phyloP scores from a whole-genome alignment of 64 coral and sea anemone genomes.

The Pocillopora damicornis region DNA sequence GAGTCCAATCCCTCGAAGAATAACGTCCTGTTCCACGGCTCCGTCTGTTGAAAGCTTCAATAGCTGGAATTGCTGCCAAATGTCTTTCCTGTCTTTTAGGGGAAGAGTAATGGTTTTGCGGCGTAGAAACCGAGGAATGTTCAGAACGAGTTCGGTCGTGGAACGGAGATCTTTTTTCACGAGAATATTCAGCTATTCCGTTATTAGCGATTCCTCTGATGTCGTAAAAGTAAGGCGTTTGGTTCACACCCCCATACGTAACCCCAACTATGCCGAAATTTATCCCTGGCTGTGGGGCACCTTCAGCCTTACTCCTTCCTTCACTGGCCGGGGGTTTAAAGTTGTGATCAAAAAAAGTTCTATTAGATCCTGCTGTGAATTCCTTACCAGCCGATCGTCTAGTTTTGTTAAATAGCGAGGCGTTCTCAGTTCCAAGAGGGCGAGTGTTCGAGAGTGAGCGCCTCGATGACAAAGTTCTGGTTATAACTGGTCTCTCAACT shows the following conservation, averaged over 20 bases:
- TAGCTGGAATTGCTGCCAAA: slow-evolving; percentile 10
- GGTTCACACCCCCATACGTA: slow-evolving; percentile 8
- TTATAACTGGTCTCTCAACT: background rate
- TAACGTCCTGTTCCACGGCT: background rate
- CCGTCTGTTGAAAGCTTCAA: slow-evolving; percentile 2
- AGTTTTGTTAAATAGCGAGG: background rate
- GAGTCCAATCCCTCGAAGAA: background rate
- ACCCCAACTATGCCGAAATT: slow-evolving; percentile 29
- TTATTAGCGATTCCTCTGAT: background rate
- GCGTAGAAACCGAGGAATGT: slow-evolving; percentile 32
- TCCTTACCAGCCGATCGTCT: background rate
- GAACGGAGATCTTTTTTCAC: background rate
- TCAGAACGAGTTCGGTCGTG: background rate
- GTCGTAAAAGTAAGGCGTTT: slow-evolving; percentile 22
- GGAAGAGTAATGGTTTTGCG: background rate
- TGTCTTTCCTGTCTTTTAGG: background rate
- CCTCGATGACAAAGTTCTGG: background rate
- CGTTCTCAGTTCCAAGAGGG: background rate
- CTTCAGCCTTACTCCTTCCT: background rate
- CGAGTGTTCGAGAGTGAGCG: background rate
- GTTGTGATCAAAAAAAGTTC: background rate
- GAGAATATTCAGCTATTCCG: background rate
- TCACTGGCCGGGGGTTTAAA: background rate
- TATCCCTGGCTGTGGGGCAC: background rate
- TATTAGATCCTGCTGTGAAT: background rate